Conservation (phyloP, 2,888 invertebrate genomes). For the Ceratothoa steindachneri region DNA sequence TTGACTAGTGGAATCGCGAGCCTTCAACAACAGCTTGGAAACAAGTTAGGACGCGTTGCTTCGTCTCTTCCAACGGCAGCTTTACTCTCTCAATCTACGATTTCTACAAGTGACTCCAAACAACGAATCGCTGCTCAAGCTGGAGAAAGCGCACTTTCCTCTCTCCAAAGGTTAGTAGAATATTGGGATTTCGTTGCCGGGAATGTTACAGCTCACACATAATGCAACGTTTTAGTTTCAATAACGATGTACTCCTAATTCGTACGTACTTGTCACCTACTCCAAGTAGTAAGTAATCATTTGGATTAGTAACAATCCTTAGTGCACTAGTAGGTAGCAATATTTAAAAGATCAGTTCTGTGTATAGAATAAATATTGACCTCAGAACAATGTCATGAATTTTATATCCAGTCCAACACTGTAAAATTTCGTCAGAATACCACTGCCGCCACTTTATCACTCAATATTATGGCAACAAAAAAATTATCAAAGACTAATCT, state of each 20-base stretch:
- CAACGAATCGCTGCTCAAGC: slow-evolving; percentile 21
- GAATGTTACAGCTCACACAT: not conserved
- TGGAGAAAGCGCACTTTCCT: slow-evolving; percentile 31
- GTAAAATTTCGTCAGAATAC: no score
- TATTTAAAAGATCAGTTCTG: no score
- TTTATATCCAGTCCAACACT: no score
- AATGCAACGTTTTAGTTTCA: slow-evolving; percentile 5
- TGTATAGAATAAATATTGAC: no score
- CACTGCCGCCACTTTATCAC: no score
- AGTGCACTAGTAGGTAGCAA: no score
- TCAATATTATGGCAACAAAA: no score
- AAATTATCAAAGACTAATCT: no score
- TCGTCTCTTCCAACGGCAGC: slow-evolving; percentile 42
- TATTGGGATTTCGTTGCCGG: not conserved
- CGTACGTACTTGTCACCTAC: no score
- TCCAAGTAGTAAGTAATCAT: no score
- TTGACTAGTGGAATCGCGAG: slow-evolving; percentile 16
- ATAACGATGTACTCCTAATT: not conserved
- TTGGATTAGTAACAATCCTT: no score
- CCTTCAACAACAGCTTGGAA: slow-evolving; percentile 42
- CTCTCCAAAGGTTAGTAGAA: slow-evolving; percentile 38
- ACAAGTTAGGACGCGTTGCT: slow-evolving; percentile 31
- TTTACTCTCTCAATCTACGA: slow-evolving; percentile 41
- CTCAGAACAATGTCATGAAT: no score
- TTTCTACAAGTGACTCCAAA: slow-evolving; percentile 42